Percentiles rank a stretch among this genome's conserved stretches.
Evolutionary conservation across 2,888 invertebrate genomes (phyloP).

Genomic region (Cabera pusaria): DNA sequence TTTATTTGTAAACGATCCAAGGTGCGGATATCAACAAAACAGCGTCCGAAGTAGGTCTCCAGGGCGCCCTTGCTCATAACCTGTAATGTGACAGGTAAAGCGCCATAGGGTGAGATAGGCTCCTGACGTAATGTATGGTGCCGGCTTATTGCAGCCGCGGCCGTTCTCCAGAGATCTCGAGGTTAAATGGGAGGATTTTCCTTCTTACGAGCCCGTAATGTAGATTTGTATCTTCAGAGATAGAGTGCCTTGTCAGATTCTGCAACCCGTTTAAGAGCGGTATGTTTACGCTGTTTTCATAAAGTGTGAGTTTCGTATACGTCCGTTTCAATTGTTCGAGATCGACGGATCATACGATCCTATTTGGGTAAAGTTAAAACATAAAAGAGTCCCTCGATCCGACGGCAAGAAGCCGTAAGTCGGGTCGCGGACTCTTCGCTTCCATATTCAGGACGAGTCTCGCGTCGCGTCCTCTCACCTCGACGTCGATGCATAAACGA

Average conservation of each 20-base stretch:
- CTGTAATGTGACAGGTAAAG: conserved; percentile 35
- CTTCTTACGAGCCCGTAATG: conserved; percentile 10
- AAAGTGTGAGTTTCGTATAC: too few relatives aligned
- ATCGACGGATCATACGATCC: too few relatives aligned
- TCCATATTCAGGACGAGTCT: background rate
- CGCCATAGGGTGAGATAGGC: conserved; percentile 18
- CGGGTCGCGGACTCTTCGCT: too few relatives aligned
- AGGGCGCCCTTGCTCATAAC: conserved; percentile 30
- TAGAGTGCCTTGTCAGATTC: conserved; percentile 2
- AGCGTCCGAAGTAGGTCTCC: conserved; percentile 21
- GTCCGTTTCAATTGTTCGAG: too few relatives aligned
- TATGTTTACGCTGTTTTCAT: too few relatives aligned
- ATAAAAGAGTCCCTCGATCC: too few relatives aligned
- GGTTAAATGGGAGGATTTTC: conserved; percentile 11
- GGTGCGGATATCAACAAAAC: conserved; percentile 2
- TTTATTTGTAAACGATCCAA: too few relatives aligned
- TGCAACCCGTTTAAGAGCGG: too few relatives aligned
- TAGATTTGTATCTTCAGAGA: conserved; percentile 11
- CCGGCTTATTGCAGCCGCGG: conserved; percentile 14
- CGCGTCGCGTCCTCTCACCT: conserved; percentile 13
- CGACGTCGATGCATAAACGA: conserved; percentile 21
- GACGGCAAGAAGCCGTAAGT: too few relatives aligned
- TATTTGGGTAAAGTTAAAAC: too few relatives aligned
- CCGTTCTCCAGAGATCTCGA: conserved; percentile 10
- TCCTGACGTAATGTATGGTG: conserved; percentile 12